phyloP scores from a whole-genome alignment of 1,140 invertebrate genomes.

The Drusus annulatus region DNA sequence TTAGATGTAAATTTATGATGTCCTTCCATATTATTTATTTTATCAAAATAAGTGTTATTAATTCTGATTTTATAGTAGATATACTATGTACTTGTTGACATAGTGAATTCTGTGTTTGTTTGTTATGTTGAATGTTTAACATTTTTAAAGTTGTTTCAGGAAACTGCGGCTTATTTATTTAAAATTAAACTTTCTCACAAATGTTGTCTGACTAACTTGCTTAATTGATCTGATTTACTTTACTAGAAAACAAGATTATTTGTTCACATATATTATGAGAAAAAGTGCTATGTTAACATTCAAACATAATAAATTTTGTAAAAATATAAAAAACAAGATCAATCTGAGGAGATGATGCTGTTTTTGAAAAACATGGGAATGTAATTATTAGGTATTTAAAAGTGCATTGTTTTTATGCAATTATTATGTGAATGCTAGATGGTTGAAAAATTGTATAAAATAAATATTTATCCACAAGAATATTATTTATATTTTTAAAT shows the following conservation, averaged over 20 bases:
- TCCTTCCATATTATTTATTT: conserved; percentile 33
- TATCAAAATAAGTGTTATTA: conserved; percentile 27
- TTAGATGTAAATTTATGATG: conserved; percentile 1
- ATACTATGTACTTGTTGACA: not conserved
- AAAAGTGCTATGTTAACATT: too few relatives aligned
- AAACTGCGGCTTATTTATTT: conserved; percentile 10
- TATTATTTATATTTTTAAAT: not conserved
- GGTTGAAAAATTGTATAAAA: not conserved
- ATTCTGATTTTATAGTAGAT: conserved; percentile 20
- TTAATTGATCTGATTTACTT: too few relatives aligned
- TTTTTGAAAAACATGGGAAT: not conserved
- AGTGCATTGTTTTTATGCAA: conserved; percentile 2
- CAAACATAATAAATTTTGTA: too few relatives aligned
- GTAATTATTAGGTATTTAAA: not conserved
- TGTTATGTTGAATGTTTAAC: too few relatives aligned
- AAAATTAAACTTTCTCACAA: not conserved
- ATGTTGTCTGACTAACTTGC: not conserved
- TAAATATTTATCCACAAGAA: not conserved
- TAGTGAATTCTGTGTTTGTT: not conserved
- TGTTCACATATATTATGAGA: too few relatives aligned
- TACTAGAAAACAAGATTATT: too few relatives aligned
- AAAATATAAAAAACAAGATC: too few relatives aligned
- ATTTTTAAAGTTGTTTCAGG: not conserved
- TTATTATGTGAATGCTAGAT: not conserved
- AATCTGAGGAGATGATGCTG: not conserved